Percentiles rank a stretch among this genome's conserved stretches.
These are phyloP conservation scores for Myotis lucifugus DNA, from an alignment of 2,113 vertebrate species.

Conservation along the genomic window DNA sequence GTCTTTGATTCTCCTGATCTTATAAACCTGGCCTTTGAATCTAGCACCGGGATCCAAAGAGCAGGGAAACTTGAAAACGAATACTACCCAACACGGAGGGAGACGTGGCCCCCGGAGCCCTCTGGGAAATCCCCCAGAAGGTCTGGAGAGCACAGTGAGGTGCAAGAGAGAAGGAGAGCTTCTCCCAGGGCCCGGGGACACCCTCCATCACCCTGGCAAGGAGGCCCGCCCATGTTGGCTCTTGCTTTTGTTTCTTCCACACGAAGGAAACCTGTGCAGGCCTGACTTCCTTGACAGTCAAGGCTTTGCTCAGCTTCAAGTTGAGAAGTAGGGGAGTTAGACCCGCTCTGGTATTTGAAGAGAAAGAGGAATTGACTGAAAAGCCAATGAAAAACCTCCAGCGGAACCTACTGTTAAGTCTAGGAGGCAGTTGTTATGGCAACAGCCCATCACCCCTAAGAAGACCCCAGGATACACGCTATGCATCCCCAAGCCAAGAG, in stretches of 20 bases:
- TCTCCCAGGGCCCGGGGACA: neutral
- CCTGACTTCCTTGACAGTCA: constrained; percentile 70
- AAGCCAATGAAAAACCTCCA: constrained; percentile 72
- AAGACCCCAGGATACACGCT: constrained; percentile 73
- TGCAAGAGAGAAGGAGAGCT: neutral
- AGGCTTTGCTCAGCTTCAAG: constrained; percentile 69
- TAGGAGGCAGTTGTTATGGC: constrained; percentile 71
- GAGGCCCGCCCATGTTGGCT: neutral
- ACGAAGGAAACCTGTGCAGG: constrained; percentile 59
- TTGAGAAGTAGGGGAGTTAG: constrained; percentile 49
- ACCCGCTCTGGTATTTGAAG: constrained; percentile 72
- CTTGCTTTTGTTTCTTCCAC: neutral
- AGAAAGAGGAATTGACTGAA: constrained; percentile 77
- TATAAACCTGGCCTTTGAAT: constrained; percentile 71
- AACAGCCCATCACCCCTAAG: constrained; percentile 77
- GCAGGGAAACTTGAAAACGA: constrained; percentile 27
- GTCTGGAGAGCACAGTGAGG: neutral
- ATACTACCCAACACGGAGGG: neutral
- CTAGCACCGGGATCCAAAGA: constrained; percentile 51
- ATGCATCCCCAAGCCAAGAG: constrained; percentile 59
- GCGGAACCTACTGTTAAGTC: constrained; percentile 48
- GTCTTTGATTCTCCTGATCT: constrained; percentile 66
- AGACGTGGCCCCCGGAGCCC: neutral
- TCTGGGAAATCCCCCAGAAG: neutral
- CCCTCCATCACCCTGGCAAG: neutral